Evolutionary conservation across 2,888 invertebrate species (phyloP).

Genomic region (Arctia plantaginis): DNA sequence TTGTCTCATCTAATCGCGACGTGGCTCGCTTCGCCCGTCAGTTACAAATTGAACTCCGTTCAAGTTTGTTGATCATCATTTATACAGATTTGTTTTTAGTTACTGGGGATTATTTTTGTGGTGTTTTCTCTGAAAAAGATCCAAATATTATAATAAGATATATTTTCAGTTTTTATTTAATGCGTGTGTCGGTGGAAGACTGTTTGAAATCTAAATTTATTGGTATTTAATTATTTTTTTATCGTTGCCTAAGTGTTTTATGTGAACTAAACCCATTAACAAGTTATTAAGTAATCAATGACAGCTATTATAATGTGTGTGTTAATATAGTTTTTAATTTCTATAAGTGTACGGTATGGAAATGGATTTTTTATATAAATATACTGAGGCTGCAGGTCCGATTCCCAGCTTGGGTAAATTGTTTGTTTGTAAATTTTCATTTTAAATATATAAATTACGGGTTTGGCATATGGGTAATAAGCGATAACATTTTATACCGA

Average conservation of each 20-base stretch:
- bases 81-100: neutral
- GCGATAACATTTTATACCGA: too few relatives aligned
- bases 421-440: too few relatives aligned
- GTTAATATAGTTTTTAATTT: neutral
- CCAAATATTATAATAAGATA: neutral
- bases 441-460: too few relatives aligned
- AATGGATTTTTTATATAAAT: neutral
- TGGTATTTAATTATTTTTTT: neutral
- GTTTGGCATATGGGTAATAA: too few relatives aligned
- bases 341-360: neutral
- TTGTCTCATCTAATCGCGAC: neutral
- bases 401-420: neutral
- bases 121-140: neutral
- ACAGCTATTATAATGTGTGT: neutral
- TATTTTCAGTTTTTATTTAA: neutral
- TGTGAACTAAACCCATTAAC: neutral
- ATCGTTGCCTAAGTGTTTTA: neutral
- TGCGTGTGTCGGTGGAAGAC: neutral
- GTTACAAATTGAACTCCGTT: constrained; percentile 19
- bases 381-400: too few relatives aligned
- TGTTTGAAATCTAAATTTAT: neutral
- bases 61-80: constrained; percentile 17
- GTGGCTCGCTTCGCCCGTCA: neutral
- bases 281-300: neutral
- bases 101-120: neutral